Evolutionary conservation across 2,113 vertebrate genomes (phyloP).

Genomic region (Copsychus sechellarum): DNA sequence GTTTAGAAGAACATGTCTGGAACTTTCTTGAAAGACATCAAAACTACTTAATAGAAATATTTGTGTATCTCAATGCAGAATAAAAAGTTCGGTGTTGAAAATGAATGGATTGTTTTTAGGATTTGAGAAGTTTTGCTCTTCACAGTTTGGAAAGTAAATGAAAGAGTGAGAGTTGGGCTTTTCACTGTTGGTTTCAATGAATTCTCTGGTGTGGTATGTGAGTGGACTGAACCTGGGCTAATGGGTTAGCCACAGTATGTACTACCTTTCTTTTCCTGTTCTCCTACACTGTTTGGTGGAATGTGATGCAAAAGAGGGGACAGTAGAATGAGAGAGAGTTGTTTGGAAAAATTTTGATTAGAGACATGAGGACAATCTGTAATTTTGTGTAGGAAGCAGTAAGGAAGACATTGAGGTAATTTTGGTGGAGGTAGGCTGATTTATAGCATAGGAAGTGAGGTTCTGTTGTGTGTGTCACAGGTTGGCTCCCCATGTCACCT

Average conservation of each 20-base stretch:
- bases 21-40: not conserved
- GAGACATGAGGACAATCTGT: not conserved
- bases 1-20: not conserved
- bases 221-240: not conserved
- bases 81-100: not conserved
- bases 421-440: not conserved
- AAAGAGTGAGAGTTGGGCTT: not conserved
- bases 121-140: not conserved
- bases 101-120: not conserved
- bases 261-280: not conserved
- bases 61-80: not conserved
- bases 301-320: not conserved
- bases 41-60: not conserved
- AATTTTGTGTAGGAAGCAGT: not conserved
- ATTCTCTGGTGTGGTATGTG: not conserved
- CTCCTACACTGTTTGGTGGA: not conserved
- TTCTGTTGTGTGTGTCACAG: not conserved
- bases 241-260: not conserved
- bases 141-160: not conserved
- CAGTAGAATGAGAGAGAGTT: not conserved
- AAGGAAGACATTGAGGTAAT: not conserved
- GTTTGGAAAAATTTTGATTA: not conserved
- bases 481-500: not conserved
- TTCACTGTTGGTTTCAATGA: not conserved
- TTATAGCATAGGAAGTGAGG: not conserved